phyloP scores from a whole-genome alignment of 1,140 invertebrate genomes.

The Tetragonula clypearis region DNA sequence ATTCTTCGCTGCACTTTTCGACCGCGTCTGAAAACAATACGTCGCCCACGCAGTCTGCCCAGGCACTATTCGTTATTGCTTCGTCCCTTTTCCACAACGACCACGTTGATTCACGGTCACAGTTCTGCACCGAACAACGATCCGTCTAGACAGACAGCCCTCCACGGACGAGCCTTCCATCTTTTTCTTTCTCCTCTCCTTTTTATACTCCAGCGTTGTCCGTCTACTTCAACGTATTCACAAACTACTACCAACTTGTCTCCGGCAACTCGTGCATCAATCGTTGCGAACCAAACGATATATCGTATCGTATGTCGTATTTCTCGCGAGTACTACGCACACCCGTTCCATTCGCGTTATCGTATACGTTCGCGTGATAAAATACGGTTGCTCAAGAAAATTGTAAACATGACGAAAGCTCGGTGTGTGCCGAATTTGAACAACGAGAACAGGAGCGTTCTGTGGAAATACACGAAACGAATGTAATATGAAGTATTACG shows the following conservation, averaged over 20 bases:
- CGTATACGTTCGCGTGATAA: neutral
- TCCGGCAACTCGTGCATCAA: neutral
- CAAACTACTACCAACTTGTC: neutral
- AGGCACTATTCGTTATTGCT: slow-evolving; percentile 34
- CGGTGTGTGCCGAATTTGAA: too few relatives aligned
- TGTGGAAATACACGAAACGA: neutral
- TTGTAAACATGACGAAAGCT: too few relatives aligned
- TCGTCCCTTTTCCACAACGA: slow-evolving; percentile 33
- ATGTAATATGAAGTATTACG: too few relatives aligned
- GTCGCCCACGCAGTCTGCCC: slow-evolving; percentile 38
- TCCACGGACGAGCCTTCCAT: slow-evolving; percentile 53
- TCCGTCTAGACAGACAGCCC: slow-evolving; percentile 65
- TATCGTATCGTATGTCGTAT: neutral
- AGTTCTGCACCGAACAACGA: slow-evolving; percentile 53
- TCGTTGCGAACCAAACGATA: neutral
- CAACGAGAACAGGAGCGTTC: too few relatives aligned
- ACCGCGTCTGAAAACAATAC: slow-evolving; percentile 44
- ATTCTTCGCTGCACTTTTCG: slow-evolving; percentile 28
- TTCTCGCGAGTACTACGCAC: neutral
- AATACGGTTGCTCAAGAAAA: neutral
- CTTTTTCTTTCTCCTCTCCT: slow-evolving; percentile 39
- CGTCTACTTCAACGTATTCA: slow-evolving; percentile 28
- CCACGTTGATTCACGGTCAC: slow-evolving; percentile 55
- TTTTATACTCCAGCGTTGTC: neutral
- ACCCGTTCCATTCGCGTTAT: neutral